Evolutionary conservation across 2,797 vertebrate genomes (phyloP).

Genomic region (Phalanger gymnotis): DNA sequence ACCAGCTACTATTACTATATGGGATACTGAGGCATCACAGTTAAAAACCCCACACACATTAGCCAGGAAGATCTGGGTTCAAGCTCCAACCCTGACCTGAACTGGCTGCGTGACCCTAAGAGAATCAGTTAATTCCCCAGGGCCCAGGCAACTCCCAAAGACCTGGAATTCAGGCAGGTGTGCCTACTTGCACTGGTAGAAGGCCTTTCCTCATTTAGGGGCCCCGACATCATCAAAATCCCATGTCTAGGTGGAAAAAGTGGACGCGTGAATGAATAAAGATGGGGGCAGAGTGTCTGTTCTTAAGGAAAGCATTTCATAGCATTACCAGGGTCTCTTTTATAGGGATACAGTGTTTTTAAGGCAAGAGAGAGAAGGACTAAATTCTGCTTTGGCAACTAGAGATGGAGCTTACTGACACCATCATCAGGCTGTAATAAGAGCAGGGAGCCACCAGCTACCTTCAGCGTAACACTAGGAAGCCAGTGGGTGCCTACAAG

Average conservation of each 20-base stretch:
- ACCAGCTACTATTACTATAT: neutral
- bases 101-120: too few relatives aligned
- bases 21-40: neutral
- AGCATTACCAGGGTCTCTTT: neutral
- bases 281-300: neutral
- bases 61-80: neutral
- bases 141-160: neutral
- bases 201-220: neutral
- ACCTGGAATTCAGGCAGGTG: neutral
- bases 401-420: neutral
- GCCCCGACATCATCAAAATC: neutral
- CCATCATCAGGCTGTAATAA: constrained; percentile 4
- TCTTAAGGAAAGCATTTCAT: neutral
- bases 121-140: neutral
- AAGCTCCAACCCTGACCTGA: neutral
- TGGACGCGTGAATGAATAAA: neutral
- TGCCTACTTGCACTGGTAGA: neutral
- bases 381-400: neutral
- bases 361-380: constrained; percentile 10
- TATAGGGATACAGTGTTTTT: neutral
- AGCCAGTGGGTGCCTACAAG: neutral
- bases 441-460: neutral
- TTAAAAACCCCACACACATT: neutral
- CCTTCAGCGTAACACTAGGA: neutral
- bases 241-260: neutral